Evolutionary conservation across 2,888 invertebrate species (phyloP), one percentile per base, ranked within the genome.

Genomic region (Melipona beecheii): DNA sequence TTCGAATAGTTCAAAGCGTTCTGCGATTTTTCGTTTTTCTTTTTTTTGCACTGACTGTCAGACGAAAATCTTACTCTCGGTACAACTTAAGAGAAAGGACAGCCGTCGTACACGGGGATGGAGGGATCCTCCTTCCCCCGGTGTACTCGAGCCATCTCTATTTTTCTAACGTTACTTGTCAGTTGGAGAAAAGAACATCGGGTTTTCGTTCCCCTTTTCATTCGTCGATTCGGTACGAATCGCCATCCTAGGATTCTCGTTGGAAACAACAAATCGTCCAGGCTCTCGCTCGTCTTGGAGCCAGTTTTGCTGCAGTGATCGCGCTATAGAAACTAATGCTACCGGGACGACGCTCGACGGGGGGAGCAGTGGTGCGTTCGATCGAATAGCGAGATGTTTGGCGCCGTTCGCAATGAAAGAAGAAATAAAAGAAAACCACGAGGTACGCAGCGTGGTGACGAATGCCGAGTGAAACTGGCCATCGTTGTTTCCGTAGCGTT

Each of bases 401-500:
- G 50, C 43, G 43, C 43, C 43, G 43, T 43, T 43, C 43, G 9
- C 56, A 24, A 49, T 31, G n/a, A 49, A 72, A 21, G 56, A 68
- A 52, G 56, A 68, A 52, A 4, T 50, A 27, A 15, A 36, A 9
- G 19, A 9, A 24, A 24, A 52, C 60, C 43, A 64, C 54, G 73
- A 69, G 71, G 52, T 78, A 75, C 75, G 62, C 76, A 52, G 81
- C 68, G 62, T 69, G 71, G 62, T 69, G 71, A 79, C 79, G 84
- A 84, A 78, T 75, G 81, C 76, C 84, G 78, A 75, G 66, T 70
- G 83, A 73, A 84, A 81, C 85, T 84, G 86, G 75, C 85, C 84
- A 78, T 85, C 75, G 84, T 84, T 85, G 80, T 81, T 31, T 60
- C 70, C 75, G 72, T 75, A 36, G 66, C 62, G 77, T 27, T 31